Evolutionary conservation across 2,113 vertebrate genomes (phyloP).

Genomic region (Planiliza haematocheilus): DNA sequence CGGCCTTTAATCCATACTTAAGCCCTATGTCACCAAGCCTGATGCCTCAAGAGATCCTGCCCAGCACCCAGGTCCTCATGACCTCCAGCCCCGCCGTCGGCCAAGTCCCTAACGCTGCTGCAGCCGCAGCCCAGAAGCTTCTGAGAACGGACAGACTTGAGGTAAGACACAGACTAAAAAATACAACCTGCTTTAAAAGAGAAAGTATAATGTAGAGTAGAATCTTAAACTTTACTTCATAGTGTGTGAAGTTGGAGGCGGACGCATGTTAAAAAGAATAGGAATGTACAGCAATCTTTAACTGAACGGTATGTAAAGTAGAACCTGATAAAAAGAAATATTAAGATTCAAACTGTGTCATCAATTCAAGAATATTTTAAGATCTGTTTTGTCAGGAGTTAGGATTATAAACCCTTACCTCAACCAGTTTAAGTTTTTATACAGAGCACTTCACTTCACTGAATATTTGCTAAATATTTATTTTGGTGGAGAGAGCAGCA

Average conservation of each 20-base stretch:
- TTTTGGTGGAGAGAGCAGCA: conserved; percentile 3
- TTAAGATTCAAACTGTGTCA: conserved; percentile 19
- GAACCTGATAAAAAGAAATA: conserved; percentile 17
- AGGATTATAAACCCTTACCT: neutral
- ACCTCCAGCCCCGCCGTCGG: conserved; percentile 89
- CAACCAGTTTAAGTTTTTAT: conserved; percentile 5
- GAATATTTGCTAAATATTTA: conserved; percentile 21
- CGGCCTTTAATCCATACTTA: conserved; percentile 98
- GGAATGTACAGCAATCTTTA: conserved; percentile 19
- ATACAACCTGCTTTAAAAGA: neutral
- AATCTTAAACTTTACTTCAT: conserved; percentile 17
- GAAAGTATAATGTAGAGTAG: neutral
- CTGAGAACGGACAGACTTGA: conserved; percentile 98
- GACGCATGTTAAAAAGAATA: conserved; percentile 37
- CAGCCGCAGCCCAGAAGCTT: conserved; percentile 93
- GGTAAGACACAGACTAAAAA: conserved; percentile 80
- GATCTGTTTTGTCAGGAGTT: conserved; percentile 7
- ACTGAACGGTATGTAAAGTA: conserved; percentile 12
- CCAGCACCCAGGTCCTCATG: conserved; percentile 91
- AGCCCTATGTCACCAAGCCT: conserved; percentile 96
- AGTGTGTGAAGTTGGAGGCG: too few relatives aligned
- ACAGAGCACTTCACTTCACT: neutral
- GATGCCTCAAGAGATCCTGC: conserved; percentile 93
- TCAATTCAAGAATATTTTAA: neutral
- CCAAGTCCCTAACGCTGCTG: conserved; percentile 88